phyloP scores from a whole-genome alignment of 2,113 vertebrate species.

The Ornithorhynchus anatinus region DNA sequence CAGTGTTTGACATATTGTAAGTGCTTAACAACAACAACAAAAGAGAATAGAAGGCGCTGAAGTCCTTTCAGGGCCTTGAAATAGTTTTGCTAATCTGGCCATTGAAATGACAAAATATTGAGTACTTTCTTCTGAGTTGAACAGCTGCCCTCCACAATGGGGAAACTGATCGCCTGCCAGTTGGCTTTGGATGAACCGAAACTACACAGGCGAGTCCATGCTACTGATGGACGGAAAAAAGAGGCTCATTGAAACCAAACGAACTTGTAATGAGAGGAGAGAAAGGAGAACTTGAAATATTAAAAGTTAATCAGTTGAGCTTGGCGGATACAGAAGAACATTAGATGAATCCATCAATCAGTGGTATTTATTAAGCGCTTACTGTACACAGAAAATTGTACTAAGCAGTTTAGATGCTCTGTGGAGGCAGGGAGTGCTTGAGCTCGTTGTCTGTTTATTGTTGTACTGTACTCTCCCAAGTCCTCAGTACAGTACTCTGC shows the following conservation, averaged over 20 bases:
- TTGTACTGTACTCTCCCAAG: too few relatives aligned
- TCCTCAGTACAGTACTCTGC: too few relatives aligned
- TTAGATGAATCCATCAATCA: too few relatives aligned
- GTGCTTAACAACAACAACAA: too few relatives aligned
- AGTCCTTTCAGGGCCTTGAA: background rate
- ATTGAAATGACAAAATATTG: slow-evolving; percentile 17
- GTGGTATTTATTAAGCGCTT: too few relatives aligned
- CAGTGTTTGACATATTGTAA: too few relatives aligned
- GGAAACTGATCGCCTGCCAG: slow-evolving; percentile 24
- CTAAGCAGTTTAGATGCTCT: too few relatives aligned
- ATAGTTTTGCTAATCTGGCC: background rate
- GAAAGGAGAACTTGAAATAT: background rate
- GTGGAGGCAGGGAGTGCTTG: too few relatives aligned
- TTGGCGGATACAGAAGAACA: slow-evolving; percentile 25
- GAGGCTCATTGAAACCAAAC: background rate
- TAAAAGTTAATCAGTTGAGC: background rate
- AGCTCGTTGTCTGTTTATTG: too few relatives aligned
- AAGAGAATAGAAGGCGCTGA: background rate
- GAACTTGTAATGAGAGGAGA: background rate
- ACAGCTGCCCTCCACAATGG: background rate
- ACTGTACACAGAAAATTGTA: too few relatives aligned
- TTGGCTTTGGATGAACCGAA: slow-evolving; percentile 34
- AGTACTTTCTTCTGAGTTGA: background rate
- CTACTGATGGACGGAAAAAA: slow-evolving; percentile 25
- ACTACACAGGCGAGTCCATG: slow-evolving; percentile 16